A percentile compares a stretch with the other conserved stretches of the same genome.
phyloP scores from a whole-genome alignment of 2,888 invertebrate genomes.

The Corythucha ciliata region DNA sequence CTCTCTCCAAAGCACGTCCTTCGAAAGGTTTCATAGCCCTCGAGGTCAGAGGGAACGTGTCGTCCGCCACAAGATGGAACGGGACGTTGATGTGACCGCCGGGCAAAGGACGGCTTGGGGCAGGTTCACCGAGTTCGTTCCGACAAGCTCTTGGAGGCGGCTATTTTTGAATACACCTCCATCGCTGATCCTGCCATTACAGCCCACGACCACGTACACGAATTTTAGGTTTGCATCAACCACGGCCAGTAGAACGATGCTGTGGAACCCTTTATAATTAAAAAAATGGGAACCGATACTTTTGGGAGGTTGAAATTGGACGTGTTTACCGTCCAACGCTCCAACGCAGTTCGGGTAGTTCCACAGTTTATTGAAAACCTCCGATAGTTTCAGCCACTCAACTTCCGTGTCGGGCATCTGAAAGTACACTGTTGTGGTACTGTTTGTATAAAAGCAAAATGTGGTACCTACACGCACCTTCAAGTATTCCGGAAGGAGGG shows the following conservation, averaged over 20 bases:
- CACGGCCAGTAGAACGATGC: slow-evolving; percentile 18
- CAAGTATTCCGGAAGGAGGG: too few relatives aligned
- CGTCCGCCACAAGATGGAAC: not conserved
- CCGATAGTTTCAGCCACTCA: slow-evolving; percentile 27
- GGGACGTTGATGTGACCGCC: slow-evolving; percentile 3
- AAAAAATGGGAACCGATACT: slow-evolving; percentile 34
- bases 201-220: slow-evolving; percentile 20
- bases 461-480: too few relatives aligned
- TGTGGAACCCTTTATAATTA: slow-evolving; percentile 34
- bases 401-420: too few relatives aligned
- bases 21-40: slow-evolving; percentile 6
- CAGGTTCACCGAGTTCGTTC: slow-evolving; percentile 10
- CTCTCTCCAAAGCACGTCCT: not conserved
- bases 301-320: slow-evolving; percentile 34
- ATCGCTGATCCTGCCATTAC: slow-evolving; percentile 16
- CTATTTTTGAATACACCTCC: slow-evolving; percentile 15
- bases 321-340: slow-evolving; percentile 36
- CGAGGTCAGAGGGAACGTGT: slow-evolving; percentile 6
- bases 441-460: too few relatives aligned
- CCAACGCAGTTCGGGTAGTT: slow-evolving; percentile 34
- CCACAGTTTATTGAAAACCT: slow-evolving; percentile 29
- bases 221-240: slow-evolving; percentile 25
- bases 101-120: slow-evolving; percentile 14
- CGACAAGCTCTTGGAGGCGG: slow-evolving; percentile 6
- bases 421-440: too few relatives aligned